A percentile compares a stretch with the other conserved stretches of the same genome.
Conservation (phyloP, 2,113 vertebrate genomes). For the Pardalotus punctatus region DNA sequence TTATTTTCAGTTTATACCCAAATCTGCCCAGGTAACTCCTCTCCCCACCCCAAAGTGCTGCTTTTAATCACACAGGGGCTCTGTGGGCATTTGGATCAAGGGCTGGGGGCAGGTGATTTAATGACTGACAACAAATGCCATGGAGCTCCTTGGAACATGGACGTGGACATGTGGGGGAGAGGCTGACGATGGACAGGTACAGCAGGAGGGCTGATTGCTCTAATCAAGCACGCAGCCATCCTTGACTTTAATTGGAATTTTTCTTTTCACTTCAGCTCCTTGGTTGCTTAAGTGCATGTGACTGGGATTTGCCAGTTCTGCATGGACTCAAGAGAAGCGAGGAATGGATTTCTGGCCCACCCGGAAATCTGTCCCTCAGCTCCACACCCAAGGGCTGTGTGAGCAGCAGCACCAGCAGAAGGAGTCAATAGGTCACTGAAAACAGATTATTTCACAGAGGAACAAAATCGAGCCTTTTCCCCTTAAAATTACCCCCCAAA, state of each 20-base stretch:
- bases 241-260: background rate
- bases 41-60: background rate
- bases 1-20: background rate
- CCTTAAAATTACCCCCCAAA: background rate
- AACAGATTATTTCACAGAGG: background rate
- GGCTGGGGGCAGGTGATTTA: background rate
- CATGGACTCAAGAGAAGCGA: background rate
- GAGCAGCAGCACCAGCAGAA: background rate
- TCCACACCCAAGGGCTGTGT: background rate
- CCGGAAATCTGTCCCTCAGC: background rate
- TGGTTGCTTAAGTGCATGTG: background rate
- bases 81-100: slow-evolving; percentile 4
- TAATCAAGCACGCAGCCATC: background rate
- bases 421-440: background rate
- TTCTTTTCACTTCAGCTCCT: background rate
- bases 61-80: background rate
- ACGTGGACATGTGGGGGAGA: background rate
- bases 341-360: background rate
- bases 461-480: background rate
- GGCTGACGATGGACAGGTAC: background rate
- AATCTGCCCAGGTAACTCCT: background rate
- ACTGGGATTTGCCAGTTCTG: background rate
- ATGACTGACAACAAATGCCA: background rate
- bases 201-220: background rate
- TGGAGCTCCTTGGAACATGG: background rate